Base-by-base conservation (phyloP, 1,140 invertebrate species). In the Brachionus rubens region DNA sequence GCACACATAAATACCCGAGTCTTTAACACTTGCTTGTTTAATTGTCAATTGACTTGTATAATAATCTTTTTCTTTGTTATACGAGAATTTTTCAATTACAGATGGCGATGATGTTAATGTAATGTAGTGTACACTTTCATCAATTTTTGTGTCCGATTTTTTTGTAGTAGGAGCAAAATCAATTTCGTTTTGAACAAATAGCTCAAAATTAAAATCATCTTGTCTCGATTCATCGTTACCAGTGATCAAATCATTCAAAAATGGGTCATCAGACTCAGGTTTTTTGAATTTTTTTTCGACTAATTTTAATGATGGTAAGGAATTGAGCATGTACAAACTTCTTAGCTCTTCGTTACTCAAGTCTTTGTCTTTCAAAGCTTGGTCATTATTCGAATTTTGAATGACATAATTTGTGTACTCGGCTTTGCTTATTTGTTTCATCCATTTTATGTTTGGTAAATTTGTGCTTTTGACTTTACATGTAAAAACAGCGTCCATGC, bases 1-100 rank as follows among this genome's bases (percentile, higher is more conserved):
- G 16, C 68, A 72, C 3, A 72, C 68, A 72, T 72, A 72, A 41
- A 72, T 72, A 40, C 68, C 68, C 12, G 68, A 50, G 14, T 72
- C 68, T 40, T 54, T 48, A 50, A 54, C 46, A 48, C 33, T 48
- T 3, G 68, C 68, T 24, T 72, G 46, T n/a, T 54, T 72, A 12
- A 72, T 50, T 6, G 28, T 72, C 46, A 72, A 72, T 24, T 72
- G 46, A 24, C 68, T 54, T 2, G 50, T 33, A 30, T 54, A 72
- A 9, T 24, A 40, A 36, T 54, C 30, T 33, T 54, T 54, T 14
- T 50, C 33, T 50, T 48, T 48, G 19, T 50, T 30, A 48, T 40
- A 72, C 5, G 43, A 50, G 41, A 48, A 48, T 54, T 72, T 48
- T 54, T 72, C 28, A 6, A 48, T 28, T 7, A 72, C 16, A 19